Evolutionary conservation across 2,113 vertebrate genomes (phyloP).

Genomic region (Chionodraco myersi): DNA sequence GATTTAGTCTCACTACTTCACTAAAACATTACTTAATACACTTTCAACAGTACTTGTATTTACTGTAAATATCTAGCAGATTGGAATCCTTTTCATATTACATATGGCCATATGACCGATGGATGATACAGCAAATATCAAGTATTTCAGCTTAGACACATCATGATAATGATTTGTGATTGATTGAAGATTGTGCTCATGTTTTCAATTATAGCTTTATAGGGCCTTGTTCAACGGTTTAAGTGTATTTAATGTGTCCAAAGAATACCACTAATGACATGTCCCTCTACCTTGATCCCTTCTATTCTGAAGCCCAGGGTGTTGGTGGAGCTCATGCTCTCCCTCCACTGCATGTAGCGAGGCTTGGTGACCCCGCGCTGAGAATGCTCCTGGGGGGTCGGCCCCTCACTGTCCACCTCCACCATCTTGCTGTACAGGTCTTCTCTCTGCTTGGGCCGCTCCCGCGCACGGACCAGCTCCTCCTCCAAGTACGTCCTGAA

Average conservation of each 20-base stretch:
- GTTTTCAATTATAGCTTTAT: background rate
- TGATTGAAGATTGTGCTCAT: background rate
- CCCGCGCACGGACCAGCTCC: constrained; percentile 92
- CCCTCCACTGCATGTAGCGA: constrained; percentile 99
- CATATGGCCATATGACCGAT: background rate
- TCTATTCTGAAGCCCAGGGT: constrained; percentile 97
- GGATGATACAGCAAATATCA: background rate
- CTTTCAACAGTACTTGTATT: too few species aligned
- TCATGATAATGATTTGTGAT: too few species aligned
- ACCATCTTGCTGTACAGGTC: constrained; percentile 99
- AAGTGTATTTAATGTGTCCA: background rate
- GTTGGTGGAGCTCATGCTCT: constrained; percentile 95
- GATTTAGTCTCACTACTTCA: too few species aligned
- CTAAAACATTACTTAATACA: too few species aligned
- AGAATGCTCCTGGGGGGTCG: constrained; percentile 89
- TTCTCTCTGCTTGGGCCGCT: constrained; percentile 92
- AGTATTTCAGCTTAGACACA: background rate
- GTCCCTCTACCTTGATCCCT: constrained; percentile 90
- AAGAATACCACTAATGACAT: background rate
- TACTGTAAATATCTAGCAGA: too few species aligned
- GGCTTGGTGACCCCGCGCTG: constrained; percentile 93
- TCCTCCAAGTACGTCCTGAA: constrained; percentile 96
- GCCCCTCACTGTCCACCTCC: constrained; percentile 92
- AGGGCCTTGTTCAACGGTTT: background rate
- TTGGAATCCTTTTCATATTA: too few species aligned